Evolutionary conservation across 2,113 vertebrate genomes (phyloP).

Genomic region (Hassar affinis): DNA sequence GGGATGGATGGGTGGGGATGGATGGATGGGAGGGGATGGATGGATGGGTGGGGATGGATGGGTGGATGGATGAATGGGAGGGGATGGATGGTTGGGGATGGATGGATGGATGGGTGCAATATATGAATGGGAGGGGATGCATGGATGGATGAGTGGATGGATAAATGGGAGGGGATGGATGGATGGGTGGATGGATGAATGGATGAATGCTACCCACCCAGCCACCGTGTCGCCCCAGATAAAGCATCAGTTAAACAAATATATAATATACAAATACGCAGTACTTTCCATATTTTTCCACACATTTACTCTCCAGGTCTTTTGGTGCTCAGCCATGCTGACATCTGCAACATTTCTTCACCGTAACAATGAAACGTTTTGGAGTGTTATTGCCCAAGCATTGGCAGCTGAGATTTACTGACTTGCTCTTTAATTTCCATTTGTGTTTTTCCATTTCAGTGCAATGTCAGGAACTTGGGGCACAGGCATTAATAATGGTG

Average conservation of each 20-base stretch:
- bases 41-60: too few relatives aligned
- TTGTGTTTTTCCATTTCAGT: background rate
- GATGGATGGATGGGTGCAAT: too few relatives aligned
- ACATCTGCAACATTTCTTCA: conserved; percentile 21
- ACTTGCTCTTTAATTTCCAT: conserved; percentile 6
- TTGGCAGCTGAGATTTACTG: background rate
- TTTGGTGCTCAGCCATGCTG: conserved; percentile 17
- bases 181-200: background rate
- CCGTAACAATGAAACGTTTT: background rate
- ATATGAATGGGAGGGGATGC: too few relatives aligned
- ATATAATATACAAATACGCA: background rate
- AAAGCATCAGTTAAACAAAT: background rate
- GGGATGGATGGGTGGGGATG: too few relatives aligned
- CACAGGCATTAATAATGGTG: conserved; percentile 27
- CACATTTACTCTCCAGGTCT: background rate
- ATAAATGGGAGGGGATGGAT: too few relatives aligned
- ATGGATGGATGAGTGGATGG: too few relatives aligned
- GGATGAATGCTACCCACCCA: too few relatives aligned
- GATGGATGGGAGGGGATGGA: too few relatives aligned
- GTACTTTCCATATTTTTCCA: background rate
- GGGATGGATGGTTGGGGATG: too few relatives aligned
- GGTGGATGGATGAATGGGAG: too few relatives aligned
- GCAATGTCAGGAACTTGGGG: background rate
- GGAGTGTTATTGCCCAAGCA: background rate
- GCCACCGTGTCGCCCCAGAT: background rate